phyloP scores from a whole-genome alignment of 2,797 vertebrate species.

The Parotocinclus haroldoi region DNA sequence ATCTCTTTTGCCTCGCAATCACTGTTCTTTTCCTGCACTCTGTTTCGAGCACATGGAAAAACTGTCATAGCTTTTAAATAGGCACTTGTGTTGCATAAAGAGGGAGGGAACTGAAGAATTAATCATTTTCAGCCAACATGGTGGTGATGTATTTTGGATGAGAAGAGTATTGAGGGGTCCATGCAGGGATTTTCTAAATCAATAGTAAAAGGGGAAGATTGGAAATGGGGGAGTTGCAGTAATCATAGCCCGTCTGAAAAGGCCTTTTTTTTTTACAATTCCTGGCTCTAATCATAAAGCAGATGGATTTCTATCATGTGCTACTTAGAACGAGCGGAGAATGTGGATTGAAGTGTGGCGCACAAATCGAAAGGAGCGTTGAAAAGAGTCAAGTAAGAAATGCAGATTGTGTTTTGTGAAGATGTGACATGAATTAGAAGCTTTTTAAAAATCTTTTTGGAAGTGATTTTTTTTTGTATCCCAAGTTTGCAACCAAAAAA shows the following conservation, averaged over 20 bases:
- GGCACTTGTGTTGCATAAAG: too few species aligned
- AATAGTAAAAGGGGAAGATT: not conserved
- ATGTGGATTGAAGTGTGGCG: not conserved
- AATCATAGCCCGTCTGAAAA: not conserved
- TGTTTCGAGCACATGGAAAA: too few species aligned
- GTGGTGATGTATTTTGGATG: not conserved
- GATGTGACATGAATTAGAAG: too few species aligned
- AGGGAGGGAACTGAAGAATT: too few species aligned
- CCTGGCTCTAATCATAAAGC: constrained; percentile 8
- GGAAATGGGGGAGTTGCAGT: not conserved
- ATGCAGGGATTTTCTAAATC: constrained; percentile 1
- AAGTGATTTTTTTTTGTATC: not conserved
- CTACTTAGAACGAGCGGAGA: constrained; percentile 1
- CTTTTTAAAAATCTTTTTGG: too few species aligned
- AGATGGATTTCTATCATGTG: constrained; percentile 4
- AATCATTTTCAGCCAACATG: not conserved
- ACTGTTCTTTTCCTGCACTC: too few species aligned
- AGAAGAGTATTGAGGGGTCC: not conserved
- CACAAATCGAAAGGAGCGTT: not conserved
- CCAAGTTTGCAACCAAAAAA: too few species aligned
- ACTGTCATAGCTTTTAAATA: too few species aligned
- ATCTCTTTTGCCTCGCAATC: too few species aligned
- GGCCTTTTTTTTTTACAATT: not conserved
- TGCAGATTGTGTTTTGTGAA: too few species aligned
- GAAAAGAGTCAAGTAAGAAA: not conserved